Evolutionary conservation across 2,888 invertebrate genomes (phyloP).

Genomic region (Muschampia plurimacula): DNA sequence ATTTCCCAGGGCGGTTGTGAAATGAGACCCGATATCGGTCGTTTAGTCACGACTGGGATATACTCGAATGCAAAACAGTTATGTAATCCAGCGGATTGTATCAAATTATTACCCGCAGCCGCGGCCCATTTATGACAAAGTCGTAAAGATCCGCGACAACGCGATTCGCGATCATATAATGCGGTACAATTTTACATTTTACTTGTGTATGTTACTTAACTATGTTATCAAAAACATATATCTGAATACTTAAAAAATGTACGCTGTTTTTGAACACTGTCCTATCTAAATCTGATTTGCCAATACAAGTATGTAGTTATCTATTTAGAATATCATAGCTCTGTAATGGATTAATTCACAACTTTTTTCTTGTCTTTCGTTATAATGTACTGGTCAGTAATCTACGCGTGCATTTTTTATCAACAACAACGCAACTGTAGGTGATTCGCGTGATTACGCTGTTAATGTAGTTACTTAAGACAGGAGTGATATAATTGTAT

Average conservation of each 20-base stretch:
- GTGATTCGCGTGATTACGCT: conserved; percentile 50
- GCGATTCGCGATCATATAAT: conserved; percentile 4
- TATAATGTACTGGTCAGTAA: conserved; percentile 18
- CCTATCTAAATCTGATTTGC: conserved; percentile 14
- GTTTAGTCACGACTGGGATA: conserved; percentile 74
- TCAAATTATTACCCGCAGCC: conserved; percentile 61
- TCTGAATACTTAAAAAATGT: conserved; percentile 33
- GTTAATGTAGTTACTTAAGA: conserved; percentile 18
- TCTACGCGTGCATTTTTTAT: conserved; percentile 28
- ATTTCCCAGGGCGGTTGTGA: conserved; percentile 67
- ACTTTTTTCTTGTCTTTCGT: conserved; percentile 4
- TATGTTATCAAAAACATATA: conserved; percentile 15
- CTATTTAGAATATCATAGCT: conserved; percentile 13
- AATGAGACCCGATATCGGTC: conserved; percentile 58
- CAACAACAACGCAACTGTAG: conserved; percentile 38
- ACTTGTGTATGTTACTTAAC: conserved; percentile 25
- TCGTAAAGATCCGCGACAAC: conserved; percentile 32
- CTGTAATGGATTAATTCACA: conserved; percentile 4
- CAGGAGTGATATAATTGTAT: conserved; percentile 44
- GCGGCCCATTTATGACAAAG: conserved; percentile 67
- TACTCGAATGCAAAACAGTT: conserved; percentile 58
- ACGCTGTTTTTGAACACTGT: conserved; percentile 26
- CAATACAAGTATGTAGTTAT: conserved; percentile 2
- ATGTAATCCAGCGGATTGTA: conserved; percentile 58
- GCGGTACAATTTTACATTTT: conserved; percentile 24